Conservation (phyloP, 2,888 invertebrate genomes). For the Fabriciana adippe region DNA sequence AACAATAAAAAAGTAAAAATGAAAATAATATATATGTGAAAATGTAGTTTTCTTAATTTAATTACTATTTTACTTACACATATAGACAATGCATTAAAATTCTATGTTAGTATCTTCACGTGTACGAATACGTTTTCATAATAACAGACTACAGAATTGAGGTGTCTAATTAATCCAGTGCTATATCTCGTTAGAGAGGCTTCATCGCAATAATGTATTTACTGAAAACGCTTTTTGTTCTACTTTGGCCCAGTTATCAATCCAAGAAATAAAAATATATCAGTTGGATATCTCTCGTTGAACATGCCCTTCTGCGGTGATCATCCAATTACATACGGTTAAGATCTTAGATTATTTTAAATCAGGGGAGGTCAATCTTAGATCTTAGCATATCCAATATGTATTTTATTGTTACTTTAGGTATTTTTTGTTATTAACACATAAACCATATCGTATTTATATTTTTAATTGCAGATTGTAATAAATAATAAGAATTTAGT, state of each 20-base stretch:
- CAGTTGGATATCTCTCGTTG: constrained; percentile 45
- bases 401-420: no score
- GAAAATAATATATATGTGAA: no score
- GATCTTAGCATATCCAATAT: no score
- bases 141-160: background rate
- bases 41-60: no score
- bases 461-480: no score
- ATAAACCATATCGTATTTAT: no score
- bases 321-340: constrained; percentile 48
- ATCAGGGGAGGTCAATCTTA: constrained; percentile 14
- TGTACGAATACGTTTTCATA: background rate
- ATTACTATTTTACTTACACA: no score
- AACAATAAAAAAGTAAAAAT: no score
- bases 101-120: no score
- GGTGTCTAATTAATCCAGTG: background rate
- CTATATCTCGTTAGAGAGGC: background rate
- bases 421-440: no score
- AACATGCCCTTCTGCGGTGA: constrained; percentile 47
- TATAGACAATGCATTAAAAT: no score
- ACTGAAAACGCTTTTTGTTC: constrained; percentile 4
- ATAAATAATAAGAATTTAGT: no score
- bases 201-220: background rate
- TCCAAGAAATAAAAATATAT: constrained; percentile 24
- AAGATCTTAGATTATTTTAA: constrained; percentile 38
- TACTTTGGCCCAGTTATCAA: constrained; percentile 18